Base-by-base conservation (phyloP, 2,113 vertebrate species). In the Strix uralensis region DNA sequence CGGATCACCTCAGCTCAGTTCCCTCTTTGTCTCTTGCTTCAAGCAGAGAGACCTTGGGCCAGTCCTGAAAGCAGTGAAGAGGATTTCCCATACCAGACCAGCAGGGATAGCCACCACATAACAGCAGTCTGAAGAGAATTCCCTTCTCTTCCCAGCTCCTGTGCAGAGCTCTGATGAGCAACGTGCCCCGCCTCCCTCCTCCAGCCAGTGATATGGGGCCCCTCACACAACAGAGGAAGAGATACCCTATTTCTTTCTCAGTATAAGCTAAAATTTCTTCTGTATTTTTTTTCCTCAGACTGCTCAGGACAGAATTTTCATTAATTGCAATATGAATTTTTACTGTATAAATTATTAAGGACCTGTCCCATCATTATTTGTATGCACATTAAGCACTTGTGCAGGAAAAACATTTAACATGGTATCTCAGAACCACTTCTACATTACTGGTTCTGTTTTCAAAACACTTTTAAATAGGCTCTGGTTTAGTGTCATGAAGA, bases 141-240 rank as follows among this genome's bases (percentile, higher is more conserved):
- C 47, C 34, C 8, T 63, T 62, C n/a, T 80, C 27, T 63, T 59
- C 23, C 20, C 47, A 71, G 26, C 4, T 57, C 17, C 51, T 51
- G 11, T 23, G 38, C 11, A 62, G n/a, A 66, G 46, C 36, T 25
- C 9, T 4, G n/a, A 34, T 27, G 46, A n/a, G 34, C 0, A 0
- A 77, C 8, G 25, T 81, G 30, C 27, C 25, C 46, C 47, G 38
- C 12, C n/a, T 78, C 26, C 23, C 8, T 8, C 26, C 38, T 79
- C 10, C 54, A 81, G 52, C 6, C 57, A 69, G 36, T 27, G 32
- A 40, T 25, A 51, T 8, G 32, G 44, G 44, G 44, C 44, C 44
- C 44, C 44, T 46, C 36, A 57, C 14, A 69, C 3, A 26, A 27
- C 22, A 91, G 29, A 66, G 42, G 22, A 66, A 80, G 34, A 57